Base-by-base conservation (phyloP, 2,888 invertebrate species). In the Stictocephala bisonia region DNA sequence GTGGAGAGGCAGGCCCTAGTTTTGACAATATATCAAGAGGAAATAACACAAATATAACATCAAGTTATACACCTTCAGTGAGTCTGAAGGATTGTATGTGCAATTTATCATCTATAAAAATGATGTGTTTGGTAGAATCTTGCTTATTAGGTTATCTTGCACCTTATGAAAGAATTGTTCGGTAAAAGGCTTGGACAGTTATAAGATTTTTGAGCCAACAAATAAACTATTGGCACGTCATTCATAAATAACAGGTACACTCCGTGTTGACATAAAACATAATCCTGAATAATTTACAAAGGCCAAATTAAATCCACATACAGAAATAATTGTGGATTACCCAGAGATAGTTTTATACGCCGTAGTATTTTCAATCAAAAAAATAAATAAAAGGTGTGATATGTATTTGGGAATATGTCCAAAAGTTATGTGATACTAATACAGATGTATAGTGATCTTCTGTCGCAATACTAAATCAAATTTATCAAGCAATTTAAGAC, bases 201-300 rank as follows among this genome's bases (percentile, higher is more conserved):
- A 56, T 24, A 56, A 56, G 13, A 24, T 24, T n/a, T 4, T 24
- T 24, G 13, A 1, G 4, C 26, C 27, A 1, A n/a, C 56, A 9
- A 2, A 24, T 13, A 27, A 56, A n/a, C 24, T 56, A 1, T 13
- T 24, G 1, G 26, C 18, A 3, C 51, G 22, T 13, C 4, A 77
- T 22, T 79, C 80, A 26, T 83, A 83, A 73, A 82, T 81, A 72
- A 84, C 83, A n/a, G 83, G 83, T 18, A 82, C 81, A 1, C 75
- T 84, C 24, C 79, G 78, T 26, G 29, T 74, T n/a, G 77, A 79
- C 66, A 68, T 78, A 27, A 70, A 60, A 64, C 13, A n/a, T n/a
- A 40, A 48, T 18, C 18, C 18, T 2, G 22, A 4, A 15, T 2
- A 48, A 15, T 9, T 15, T 1, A 11, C 11, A 7, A 15, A 2